Conservation (phyloP, 1,140 invertebrate species). For the Acromyrmex echinatior region DNA sequence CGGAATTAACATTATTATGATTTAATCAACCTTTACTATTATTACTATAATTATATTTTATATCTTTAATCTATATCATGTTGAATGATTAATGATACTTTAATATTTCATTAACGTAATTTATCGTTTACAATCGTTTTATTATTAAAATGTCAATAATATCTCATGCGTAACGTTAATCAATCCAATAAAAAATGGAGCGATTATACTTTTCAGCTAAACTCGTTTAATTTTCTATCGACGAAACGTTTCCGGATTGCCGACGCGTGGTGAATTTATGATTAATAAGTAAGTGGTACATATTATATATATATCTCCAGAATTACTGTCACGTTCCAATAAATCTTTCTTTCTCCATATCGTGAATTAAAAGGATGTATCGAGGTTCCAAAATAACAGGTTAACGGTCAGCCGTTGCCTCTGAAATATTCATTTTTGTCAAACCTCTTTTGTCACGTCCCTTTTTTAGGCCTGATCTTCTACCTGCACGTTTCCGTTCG, state of each 20-base stretch:
- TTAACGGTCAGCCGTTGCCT: not conserved
- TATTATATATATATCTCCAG: slow-evolving; percentile 37
- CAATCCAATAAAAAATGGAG: not conserved
- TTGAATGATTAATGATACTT: not conserved
- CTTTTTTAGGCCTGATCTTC: too few species aligned
- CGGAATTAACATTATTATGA: not conserved
- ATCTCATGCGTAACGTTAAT: not conserved
- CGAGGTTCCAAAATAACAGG: slow-evolving; percentile 55
- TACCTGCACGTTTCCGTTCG: too few species aligned
- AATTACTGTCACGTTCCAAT: slow-evolving; percentile 63
- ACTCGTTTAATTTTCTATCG: not conserved
- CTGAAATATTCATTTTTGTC: not conserved
- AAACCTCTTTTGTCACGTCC: too few species aligned
- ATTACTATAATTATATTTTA: not conserved
- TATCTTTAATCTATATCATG: not conserved
- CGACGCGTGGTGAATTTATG: not conserved
- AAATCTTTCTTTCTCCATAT: slow-evolving; percentile 54
- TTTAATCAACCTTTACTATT: not conserved
- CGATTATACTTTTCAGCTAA: not conserved
- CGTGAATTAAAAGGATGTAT: slow-evolving; percentile 65
- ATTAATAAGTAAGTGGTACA: slow-evolving; percentile 55
- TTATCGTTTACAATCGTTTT: not conserved
- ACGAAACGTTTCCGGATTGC: not conserved
- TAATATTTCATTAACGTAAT: slow-evolving; percentile 24
- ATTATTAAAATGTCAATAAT: slow-evolving; percentile 11